Base-by-base conservation (phyloP, 2,113 vertebrate species). In the Erythrocercus mccallii region DNA sequence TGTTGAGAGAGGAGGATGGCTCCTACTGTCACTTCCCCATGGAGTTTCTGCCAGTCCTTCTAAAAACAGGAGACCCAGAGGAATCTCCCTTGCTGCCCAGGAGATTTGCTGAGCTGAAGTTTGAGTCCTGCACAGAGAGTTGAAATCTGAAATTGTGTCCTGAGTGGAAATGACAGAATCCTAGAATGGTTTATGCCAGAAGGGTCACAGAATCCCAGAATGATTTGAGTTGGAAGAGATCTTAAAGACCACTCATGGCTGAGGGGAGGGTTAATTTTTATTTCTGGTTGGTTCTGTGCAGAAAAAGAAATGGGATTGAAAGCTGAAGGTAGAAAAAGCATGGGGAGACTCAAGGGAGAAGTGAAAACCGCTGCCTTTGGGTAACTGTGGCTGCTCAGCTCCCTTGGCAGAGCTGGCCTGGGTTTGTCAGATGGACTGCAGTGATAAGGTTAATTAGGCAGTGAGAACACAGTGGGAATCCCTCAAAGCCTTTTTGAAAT, bases 1-100 rank as follows among this genome's bases (percentile, higher is more conserved):
- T 27, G 45, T 38, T 69, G 27, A 18, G 38, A 45, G 38, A 61
- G 23, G 28, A n/a, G 44, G 31, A 2, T 68, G 57, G 35, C 53
- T 90, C 17, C 0, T 44, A 0, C 22, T 53, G 0, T 21, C 40
- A 4, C 31, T 35, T 70, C 47, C 47, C 37, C 2, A 0, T 9
- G 57, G 12, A 0, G 47, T 69, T 86, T 64, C 61, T 88, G 45
- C 33, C 33, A 13, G 35, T 47, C 13, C 27, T 42, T 5, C 42
- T 91, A 35, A 86, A 40, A 88, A 27, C 35, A 64, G 47, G 31
- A 86, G 61, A 17, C 0, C 9, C 27, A 45, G 31, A 50, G 77
- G 61, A 71, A 71, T 38, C 21, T 76, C 7, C 3, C 12, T 90
- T 62, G 27, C 42, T 82, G 47, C 65, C n/a, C 16, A 21, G 8